A percentile compares a stretch with the other conserved stretches of the same genome.
These are phyloP conservation scores for Petrolisthes cinctipes DNA, from an alignment of 2,888 invertebrate genomes.

Conservation along the genomic window DNA sequence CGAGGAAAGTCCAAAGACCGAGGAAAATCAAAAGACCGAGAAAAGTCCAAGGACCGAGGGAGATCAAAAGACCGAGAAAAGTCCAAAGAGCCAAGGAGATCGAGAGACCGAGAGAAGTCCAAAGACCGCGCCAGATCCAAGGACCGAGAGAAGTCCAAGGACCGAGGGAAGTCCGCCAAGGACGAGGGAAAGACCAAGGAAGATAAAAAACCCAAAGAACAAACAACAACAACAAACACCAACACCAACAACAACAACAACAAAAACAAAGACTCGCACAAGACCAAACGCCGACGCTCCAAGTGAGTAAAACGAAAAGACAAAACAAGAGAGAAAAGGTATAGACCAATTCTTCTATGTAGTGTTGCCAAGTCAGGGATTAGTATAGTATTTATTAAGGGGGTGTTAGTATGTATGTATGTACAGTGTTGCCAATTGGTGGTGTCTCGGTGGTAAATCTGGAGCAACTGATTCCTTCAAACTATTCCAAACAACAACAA, in stretches of 20 bases:
- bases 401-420: no score
- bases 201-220: constrained; percentile 26
- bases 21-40: background rate
- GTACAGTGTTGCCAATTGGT: no score
- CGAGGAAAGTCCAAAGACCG: background rate
- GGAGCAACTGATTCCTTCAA: no score
- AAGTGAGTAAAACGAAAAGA: constrained; percentile 14
- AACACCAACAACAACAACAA: constrained; percentile 21
- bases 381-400: no score
- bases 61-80: background rate
- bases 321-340: background rate
- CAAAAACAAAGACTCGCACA: constrained; percentile 34
- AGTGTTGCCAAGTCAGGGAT: no score
- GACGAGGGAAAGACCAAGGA: constrained; percentile 20
- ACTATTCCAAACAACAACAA: no score
- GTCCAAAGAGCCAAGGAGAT: background rate
- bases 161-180: background rate
- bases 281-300: constrained; percentile 26
- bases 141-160: background rate
- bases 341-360: background rate
- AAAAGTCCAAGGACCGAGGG: background rate
- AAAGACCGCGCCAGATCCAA: background rate
- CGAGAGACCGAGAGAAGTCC: background rate
- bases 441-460: no score
- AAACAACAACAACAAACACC: constrained; percentile 21